Evolutionary conservation across 2,113 vertebrate genomes (phyloP), one percentile per base, ranked within the genome.

Genomic region (Sinocyclocheilus rhinocerous): DNA sequence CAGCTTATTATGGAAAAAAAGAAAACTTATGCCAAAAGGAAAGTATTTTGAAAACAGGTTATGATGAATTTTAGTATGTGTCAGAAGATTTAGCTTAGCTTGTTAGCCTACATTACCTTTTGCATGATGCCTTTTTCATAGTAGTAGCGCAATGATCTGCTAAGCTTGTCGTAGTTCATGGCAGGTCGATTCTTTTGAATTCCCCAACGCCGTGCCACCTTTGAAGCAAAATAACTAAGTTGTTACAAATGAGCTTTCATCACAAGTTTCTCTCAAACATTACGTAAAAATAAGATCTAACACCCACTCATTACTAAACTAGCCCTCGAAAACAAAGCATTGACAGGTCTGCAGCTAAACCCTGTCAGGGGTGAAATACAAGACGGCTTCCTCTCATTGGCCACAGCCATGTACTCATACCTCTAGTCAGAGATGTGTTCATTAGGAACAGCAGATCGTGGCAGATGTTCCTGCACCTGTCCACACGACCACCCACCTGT

Each of bases 81-180:
- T 45, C 42, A 45, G 42, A 45, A 45, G 42, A 42, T 42, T 7
- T 42, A 42, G 42, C 8, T 42, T 8, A 42, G 42, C 42, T 42
- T 1, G 42, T 42, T 42, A 42, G 42, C 42, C 42, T 45, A 11
- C 9, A 45, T 45, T 94, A 99, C 98, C 97, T 99, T 99, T 90
- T 99, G 98, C 98, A 99, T 99, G 94, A 99, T 99, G 92, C 98
- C 98, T 89, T 99, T 99, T 93, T 99, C 98, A 78, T 99, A 99
- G 89, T 99, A 99, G 93, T 99, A 99, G 91, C 98, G 98, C 93
- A 99, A 93, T 0, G 98, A 99, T 85, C 98, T 97, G 93, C 98
- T 99, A 90, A 99, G 97, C 93, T 99, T 99, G 94, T 99, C 98
- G 81, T 99, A 99, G 92, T 99, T 99, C 98, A 99, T 99, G 59